A percentile compares a stretch with the other conserved stretches of the same genome.
These are phyloP conservation scores for Xiphophorus birchmanni DNA, from an alignment of 2,797 vertebrate species.

Conservation along the genomic window DNA sequence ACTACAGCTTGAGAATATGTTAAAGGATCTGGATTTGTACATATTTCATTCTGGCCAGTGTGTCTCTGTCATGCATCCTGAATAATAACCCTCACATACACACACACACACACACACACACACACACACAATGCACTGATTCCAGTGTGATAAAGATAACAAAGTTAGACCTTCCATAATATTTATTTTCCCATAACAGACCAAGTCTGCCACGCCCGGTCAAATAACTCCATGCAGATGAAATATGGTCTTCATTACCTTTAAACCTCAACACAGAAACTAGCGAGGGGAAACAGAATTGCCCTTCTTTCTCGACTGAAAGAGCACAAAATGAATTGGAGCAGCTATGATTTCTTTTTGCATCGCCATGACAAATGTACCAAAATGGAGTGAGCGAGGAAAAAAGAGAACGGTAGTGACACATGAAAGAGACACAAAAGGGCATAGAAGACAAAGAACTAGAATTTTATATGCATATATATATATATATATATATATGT, in stretches of 20 bases:
- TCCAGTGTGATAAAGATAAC: slow-evolving; percentile 74
- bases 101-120: neutral
- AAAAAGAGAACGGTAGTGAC: slow-evolving; percentile 12
- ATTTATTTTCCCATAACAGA: slow-evolving; percentile 78
- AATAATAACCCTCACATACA: slow-evolving; percentile 63
- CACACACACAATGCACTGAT: slow-evolving; percentile 52
- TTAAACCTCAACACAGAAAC: slow-evolving; percentile 63
- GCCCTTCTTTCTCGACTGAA: slow-evolving; percentile 75
- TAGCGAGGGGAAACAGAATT: slow-evolving; percentile 66
- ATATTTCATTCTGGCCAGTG: slow-evolving; percentile 34
- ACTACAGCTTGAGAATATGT: slow-evolving; percentile 18
- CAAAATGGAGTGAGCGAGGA: slow-evolving; percentile 49
- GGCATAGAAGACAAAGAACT: slow-evolving; percentile 63
- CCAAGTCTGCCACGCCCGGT: slow-evolving; percentile 66
- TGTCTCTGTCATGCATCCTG: slow-evolving; percentile 68
- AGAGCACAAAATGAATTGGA: slow-evolving; percentile 75
- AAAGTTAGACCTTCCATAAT: slow-evolving; percentile 75
- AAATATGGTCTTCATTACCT: slow-evolving; percentile 79
- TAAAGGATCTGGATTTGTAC: slow-evolving; percentile 37
- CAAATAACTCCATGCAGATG: slow-evolving; percentile 72
- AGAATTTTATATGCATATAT: slow-evolving; percentile 25
- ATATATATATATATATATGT: too few relatives aligned
- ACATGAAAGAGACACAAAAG: slow-evolving; percentile 44
- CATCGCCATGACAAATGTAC: slow-evolving; percentile 70
- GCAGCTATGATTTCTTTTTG: slow-evolving; percentile 67